Evolutionary conservation across 2,797 vertebrate genomes (phyloP), one percentile per base, ranked within the genome.

Genomic region (Fistularia commersonii): DNA sequence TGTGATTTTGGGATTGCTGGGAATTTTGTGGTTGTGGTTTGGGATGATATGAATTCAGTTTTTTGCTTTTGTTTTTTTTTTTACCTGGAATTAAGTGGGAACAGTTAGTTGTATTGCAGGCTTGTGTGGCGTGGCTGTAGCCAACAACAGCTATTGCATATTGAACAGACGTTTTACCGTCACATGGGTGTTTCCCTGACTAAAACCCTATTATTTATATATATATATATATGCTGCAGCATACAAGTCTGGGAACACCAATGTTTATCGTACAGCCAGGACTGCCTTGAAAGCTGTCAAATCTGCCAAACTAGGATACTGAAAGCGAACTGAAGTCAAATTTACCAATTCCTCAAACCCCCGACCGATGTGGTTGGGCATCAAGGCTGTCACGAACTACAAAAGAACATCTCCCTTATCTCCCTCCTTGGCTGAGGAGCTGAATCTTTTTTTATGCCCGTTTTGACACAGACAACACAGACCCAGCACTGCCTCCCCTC

Each of bases 391-490:
- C 11, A 12, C 11, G 7, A 11, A n/a, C 39, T 12, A n/a, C 6
- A n/a, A 11, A 11, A 11, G 38, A 40, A 40, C 38, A 35, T 35
- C 34, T 35, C 34, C 34, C 34, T 35, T 8, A 35, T 6, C 34
- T 35, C 6, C 6, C 35, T 3, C 35, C 35, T 36, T 36, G 35
- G 35, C 35, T 36, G 39, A 40, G 39, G 39, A 40, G 39, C 39
- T 40, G 12, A 40, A n/a, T 40, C 11, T 40, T n/a, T 40, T 12
- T n/a, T 11, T 23, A 40, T 3, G 6, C 39, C 39, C 7, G 11
- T 40, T 40, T 40, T 40, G 39, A 40, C 39, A 40, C 9, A n/a
- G 39, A 40, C 39, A 40, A 40, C 11, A n/a, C 39, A 40, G 39
- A 40, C 39, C 11, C 39, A 40, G 39, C 12, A 12, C 11, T 12